These are phyloP conservation scores for Tringa solitaria DNA, from an alignment of 2,113 vertebrate species.

Conservation along the genomic window DNA sequence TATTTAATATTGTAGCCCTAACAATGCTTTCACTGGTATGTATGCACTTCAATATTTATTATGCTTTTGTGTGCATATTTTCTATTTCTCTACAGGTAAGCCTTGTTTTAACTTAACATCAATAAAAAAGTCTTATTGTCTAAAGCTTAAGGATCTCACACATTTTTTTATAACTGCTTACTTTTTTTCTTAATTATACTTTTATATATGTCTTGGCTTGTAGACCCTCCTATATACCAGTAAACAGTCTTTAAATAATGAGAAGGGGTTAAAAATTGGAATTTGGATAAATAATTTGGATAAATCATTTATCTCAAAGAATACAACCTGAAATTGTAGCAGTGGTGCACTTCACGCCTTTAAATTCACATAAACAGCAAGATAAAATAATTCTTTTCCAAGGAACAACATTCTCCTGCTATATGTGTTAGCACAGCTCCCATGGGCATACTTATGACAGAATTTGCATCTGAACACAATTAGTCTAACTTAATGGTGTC, in stretches of 20 bases:
- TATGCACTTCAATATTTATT: not conserved
- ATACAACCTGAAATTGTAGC: not conserved
- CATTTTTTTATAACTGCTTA: not conserved
- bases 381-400: not conserved
- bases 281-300: not conserved
- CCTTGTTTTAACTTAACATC: not conserved
- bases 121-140: not conserved
- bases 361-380: not conserved
- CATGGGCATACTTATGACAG: not conserved
- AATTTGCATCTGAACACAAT: slow-evolving; percentile 11
- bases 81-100: not conserved
- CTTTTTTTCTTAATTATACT: not conserved
- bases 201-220: not conserved
- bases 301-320: not conserved
- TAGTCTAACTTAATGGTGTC: not conserved
- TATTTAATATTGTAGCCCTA: not conserved
- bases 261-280: not conserved
- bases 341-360: not conserved
- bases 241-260: not conserved
- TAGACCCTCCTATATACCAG: not conserved
- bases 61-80: not conserved
- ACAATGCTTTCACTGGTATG: not conserved
- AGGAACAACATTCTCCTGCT: not conserved
- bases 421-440: not conserved
- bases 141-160: not conserved